Base-by-base conservation (phyloP, 2,888 invertebrate species). In the Thereva unica region DNA sequence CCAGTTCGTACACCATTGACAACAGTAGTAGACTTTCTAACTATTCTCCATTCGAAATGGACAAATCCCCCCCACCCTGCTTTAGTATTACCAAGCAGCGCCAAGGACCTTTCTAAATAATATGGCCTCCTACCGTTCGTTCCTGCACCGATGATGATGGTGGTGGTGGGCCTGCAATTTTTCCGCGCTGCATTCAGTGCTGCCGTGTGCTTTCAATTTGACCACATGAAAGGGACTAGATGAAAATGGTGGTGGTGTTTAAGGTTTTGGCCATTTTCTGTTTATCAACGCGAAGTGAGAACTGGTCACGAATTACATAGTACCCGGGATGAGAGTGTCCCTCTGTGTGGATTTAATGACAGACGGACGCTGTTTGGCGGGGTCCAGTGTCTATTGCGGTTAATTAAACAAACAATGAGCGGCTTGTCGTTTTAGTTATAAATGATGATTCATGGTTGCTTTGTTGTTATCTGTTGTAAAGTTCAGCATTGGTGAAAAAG, bases 241-340 rank as follows among this genome's bases (percentile, higher is more conserved):
- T 23, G 23, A 23, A 23, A 23, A 23, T 23, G 1, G 23, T 23
- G 1, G 23, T 23, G 23, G 23, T 23, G 23, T 23, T 23, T 23
- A 23, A 23, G 23, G 23, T 23, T 23, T 23, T 1, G 23, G 23
- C 23, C 23, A 49, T 40, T 37, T 41, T 49, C 37, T 59, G 59
- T 59, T 59, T 59, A 59, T 59, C 59, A 59, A 59, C 59, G 45
- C 47, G 59, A 54, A 59, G 59, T 59, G 59, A 59, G 59, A 59
- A 47, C 37, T 47, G 59, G 49, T 23, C 23, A 23, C 23, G 23
- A 35, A 47, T 47, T 59, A 59, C 59, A 59, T 9, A 40, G 38
- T n/a, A 42, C 37, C n/a, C 38, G 9, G 38, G 59, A 23, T 23
- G 23, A 23, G 23, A 23, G 23, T 23, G 23, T 23, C 23, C 23